Percentiles rank a stretch among this genome's conserved stretches.
Conservation (phyloP, 2,797 vertebrate species). For the Rhyacichthys aspro region DNA sequence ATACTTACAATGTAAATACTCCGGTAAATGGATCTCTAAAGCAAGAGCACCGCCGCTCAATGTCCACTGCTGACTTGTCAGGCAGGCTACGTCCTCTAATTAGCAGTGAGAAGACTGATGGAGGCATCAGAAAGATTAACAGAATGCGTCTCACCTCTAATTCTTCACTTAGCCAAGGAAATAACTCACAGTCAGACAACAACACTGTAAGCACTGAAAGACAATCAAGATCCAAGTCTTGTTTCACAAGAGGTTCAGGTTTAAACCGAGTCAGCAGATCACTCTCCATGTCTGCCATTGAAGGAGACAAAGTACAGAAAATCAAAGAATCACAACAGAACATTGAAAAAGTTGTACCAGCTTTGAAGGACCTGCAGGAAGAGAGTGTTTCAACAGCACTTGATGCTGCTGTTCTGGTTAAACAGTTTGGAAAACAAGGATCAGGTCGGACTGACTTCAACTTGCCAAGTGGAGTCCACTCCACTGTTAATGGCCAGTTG, state of each 20-base stretch:
- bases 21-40: constrained; percentile 54
- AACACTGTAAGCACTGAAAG: constrained; percentile 28
- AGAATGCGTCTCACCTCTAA: constrained; percentile 61
- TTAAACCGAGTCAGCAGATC: constrained; percentile 65
- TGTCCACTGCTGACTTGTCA: constrained; percentile 74
- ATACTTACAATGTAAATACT: constrained; percentile 71
- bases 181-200: constrained; percentile 18
- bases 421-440: constrained; percentile 85
- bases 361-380: constrained; percentile 60
- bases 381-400: constrained; percentile 50
- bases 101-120: constrained; percentile 44
- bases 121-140: constrained; percentile 60
- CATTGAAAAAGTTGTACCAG: constrained; percentile 39
- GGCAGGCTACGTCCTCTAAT: constrained; percentile 47
- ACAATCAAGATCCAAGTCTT: constrained; percentile 43
- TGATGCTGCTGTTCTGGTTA: constrained; percentile 71
- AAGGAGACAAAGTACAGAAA: constrained; percentile 56
- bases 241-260: constrained; percentile 20
- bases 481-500: constrained; percentile 77
- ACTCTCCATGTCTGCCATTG: constrained; percentile 79
- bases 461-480: constrained; percentile 81
- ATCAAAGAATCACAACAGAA: constrained; percentile 38
- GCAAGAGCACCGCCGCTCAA: constrained; percentile 56
- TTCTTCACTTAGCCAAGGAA: constrained; percentile 38
- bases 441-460: constrained; percentile 84